A percentile compares a stretch with the other conserved stretches of the same genome.
These are phyloP conservation scores for Rhorus exstirpatorius DNA, from an alignment of 2,888 invertebrate genomes.

Conservation along the genomic window DNA sequence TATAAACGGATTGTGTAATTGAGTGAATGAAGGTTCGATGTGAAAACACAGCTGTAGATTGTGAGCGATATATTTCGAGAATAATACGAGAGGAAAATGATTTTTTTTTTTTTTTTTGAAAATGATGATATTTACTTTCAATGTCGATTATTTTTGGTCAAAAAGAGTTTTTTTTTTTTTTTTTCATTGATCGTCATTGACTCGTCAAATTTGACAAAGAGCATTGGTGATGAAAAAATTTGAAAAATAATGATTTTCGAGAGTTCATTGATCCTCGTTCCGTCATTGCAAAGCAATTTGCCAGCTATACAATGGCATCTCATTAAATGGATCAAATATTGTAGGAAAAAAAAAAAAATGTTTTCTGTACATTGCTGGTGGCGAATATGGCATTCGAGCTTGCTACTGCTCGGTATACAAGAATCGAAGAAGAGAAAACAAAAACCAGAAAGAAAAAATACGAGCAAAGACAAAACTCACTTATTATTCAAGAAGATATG, in stretches of 20 bases:
- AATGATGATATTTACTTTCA: not conserved
- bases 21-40: constrained; percentile 53
- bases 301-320: constrained; percentile 20
- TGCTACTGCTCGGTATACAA: constrained; percentile 72
- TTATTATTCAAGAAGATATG: constrained; percentile 21
- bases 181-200: not conserved
- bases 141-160: not conserved
- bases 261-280: constrained; percentile 33
- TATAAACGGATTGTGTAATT: constrained; percentile 63
- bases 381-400: constrained; percentile 21
- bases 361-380: constrained; percentile 59
- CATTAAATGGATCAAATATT: constrained; percentile 38
- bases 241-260: not conserved
- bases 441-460: not conserved
- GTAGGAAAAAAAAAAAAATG: constrained; percentile 36
- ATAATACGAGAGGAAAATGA: no score
- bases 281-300: constrained; percentile 5
- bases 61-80: constrained; percentile 24
- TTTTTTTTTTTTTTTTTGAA: no score
- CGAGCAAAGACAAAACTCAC: constrained; percentile 30
- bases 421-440: constrained; percentile 77
- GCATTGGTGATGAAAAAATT: not conserved
- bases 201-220: not conserved
- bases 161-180: not conserved
- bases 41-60: constrained; percentile 45